Evolutionary conservation across 2,113 vertebrate species (phyloP).

Genomic region (Sebastes fasciatus): DNA sequence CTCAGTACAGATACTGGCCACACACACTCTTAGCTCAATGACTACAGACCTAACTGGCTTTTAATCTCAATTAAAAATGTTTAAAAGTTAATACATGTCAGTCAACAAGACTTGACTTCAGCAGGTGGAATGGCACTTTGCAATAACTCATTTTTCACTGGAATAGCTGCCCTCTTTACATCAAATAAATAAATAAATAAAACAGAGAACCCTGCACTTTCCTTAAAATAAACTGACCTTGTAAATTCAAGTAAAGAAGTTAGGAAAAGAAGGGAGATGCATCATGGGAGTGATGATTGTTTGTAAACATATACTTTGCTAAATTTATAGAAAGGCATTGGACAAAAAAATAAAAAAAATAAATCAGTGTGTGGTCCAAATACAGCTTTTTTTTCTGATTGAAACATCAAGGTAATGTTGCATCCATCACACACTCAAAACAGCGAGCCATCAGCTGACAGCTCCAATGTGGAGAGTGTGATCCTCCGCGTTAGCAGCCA

Average conservation of each 20-base stretch:
- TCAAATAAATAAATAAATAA: too few relatives aligned
- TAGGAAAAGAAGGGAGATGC: not conserved
- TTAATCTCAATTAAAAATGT: not conserved
- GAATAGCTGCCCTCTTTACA: too few relatives aligned
- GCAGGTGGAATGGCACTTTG: not conserved
- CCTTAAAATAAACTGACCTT: not conserved
- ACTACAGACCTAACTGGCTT: not conserved
- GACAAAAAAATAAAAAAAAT: too few relatives aligned
- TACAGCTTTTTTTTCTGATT: not conserved
- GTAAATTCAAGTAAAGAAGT: not conserved
- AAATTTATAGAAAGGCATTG: not conserved
- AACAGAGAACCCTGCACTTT: not conserved
- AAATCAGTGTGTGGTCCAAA: not conserved
- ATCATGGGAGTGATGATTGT: not conserved
- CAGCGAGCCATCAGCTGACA: constrained; percentile 73
- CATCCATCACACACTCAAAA: constrained; percentile 43
- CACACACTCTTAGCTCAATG: not conserved
- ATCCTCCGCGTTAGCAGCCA: constrained; percentile 6
- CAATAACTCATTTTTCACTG: not conserved
- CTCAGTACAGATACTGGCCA: not conserved
- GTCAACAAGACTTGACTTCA: not conserved
- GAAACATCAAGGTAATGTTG: not conserved
- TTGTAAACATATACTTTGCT: not conserved
- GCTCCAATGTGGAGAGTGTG: constrained; percentile 47
- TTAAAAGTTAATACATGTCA: too few relatives aligned